Percentiles rank a stretch among this genome's conserved stretches.
Conservation (phyloP, 2,888 invertebrate genomes). For the Andrena minutula region DNA sequence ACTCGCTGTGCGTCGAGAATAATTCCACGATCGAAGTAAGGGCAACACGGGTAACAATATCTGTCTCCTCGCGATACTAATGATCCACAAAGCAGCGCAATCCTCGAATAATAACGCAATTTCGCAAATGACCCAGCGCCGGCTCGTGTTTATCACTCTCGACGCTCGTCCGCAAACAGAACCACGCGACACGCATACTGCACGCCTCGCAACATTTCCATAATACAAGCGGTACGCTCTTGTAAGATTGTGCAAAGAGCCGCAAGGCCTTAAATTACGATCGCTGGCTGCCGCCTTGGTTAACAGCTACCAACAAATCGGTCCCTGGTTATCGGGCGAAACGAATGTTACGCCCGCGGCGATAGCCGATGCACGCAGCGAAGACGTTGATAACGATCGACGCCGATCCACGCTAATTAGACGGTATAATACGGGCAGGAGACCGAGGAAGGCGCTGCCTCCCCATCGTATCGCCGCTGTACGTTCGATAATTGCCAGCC, state of each 20-base stretch:
- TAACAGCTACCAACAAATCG: constrained; percentile 44
- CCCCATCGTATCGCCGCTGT: constrained; percentile 12
- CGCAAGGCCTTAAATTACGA: constrained; percentile 34
- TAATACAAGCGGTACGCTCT: constrained; percentile 19
- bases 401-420: constrained; percentile 52
- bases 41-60: constrained; percentile 14
- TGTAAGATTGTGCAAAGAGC: constrained; percentile 29
- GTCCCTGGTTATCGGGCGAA: constrained; percentile 39
- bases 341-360: constrained; percentile 36
- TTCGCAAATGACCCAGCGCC: constrained; percentile 20
- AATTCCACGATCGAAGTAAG: background rate
- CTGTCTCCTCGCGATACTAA: background rate
- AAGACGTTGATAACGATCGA: constrained; percentile 53
- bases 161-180: constrained; percentile 22
- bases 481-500: constrained; percentile 25
- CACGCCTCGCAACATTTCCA: constrained; percentile 33
- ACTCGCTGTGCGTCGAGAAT: background rate
- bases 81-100: background rate
- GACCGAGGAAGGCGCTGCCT: constrained; percentile 13
- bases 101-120: constrained; percentile 15
- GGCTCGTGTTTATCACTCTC: constrained; percentile 18
- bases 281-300: background rate
- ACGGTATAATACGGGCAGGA: constrained; percentile 15
- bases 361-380: constrained; percentile 11
- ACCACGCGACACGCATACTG: constrained; percentile 15